Evolutionary conservation across 2,113 vertebrate species (phyloP).

Genomic region (Laterallus jamaicensis): DNA sequence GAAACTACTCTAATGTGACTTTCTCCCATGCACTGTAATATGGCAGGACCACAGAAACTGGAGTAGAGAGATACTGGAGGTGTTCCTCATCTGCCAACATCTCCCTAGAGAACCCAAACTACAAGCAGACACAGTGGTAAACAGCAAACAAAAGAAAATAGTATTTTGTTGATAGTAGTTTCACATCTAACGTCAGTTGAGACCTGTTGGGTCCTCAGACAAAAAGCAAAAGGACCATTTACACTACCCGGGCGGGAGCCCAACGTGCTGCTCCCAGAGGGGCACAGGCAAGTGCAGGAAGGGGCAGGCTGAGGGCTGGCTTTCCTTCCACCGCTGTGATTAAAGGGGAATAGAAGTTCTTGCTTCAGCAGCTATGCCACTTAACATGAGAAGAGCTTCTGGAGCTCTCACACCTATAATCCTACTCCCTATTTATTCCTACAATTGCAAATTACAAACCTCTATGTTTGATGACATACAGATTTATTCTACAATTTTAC

Average conservation of each 20-base stretch:
- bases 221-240: not conserved
- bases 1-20: not conserved
- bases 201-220: not conserved
- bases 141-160: not conserved
- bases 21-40: not conserved
- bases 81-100: not conserved
- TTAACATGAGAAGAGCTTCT: not conserved
- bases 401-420: not conserved
- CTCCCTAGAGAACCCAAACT: not conserved
- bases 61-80: not conserved
- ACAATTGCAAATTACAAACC: not conserved
- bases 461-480: not conserved
- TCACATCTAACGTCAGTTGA: not conserved
- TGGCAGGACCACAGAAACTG: not conserved
- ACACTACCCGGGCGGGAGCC: fast-evolving
- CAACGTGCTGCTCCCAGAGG: fast-evolving
- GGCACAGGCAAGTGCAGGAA: not conserved
- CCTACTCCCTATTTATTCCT: not conserved
- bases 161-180: not conserved
- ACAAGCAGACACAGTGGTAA: not conserved
- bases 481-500: not conserved
- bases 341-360: not conserved
- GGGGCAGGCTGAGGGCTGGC: not conserved
- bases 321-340: fast-evolving
- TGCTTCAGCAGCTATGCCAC: not conserved